phyloP scores from a whole-genome alignment of 2,113 vertebrate genomes.

The Nannobrachium achirus region DNA sequence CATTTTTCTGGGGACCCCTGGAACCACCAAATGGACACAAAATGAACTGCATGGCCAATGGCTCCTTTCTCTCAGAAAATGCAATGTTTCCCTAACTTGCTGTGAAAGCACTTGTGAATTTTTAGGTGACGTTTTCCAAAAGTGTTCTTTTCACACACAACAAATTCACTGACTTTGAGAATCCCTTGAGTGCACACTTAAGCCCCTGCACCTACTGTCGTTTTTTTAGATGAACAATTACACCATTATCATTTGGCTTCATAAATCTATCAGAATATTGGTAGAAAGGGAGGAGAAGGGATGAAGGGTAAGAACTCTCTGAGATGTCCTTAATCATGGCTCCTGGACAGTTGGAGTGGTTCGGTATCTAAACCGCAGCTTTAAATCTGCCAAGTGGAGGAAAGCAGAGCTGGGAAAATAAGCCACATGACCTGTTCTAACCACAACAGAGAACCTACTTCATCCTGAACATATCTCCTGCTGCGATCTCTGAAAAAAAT shows the following conservation, averaged over 20 bases:
- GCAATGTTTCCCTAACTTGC: too few species aligned
- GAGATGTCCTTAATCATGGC: slow-evolving; percentile 56
- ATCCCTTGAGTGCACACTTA: neutral
- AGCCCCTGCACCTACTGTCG: slow-evolving; percentile 41
- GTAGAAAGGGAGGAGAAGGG: slow-evolving; percentile 42
- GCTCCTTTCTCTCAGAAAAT: too few species aligned
- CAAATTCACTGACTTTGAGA: neutral
- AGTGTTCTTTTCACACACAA: neutral
- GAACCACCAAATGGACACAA: too few species aligned
- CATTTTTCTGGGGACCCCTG: neutral
- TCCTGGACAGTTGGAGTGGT: slow-evolving; percentile 49
- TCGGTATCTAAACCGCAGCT: slow-evolving; percentile 48
- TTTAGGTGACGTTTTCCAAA: too few species aligned
- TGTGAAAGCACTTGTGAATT: too few species aligned
- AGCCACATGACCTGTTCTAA: slow-evolving; percentile 23
- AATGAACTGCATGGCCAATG: too few species aligned
- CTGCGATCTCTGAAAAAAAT: too few species aligned
- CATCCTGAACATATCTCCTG: slow-evolving; percentile 24
- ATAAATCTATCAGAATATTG: slow-evolving; percentile 51
- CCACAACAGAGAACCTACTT: slow-evolving; percentile 57
- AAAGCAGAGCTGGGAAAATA: slow-evolving; percentile 40
- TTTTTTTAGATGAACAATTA: slow-evolving; percentile 11
- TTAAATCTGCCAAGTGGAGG: slow-evolving; percentile 68
- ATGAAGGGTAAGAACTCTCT: slow-evolving; percentile 26
- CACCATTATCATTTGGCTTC: slow-evolving; percentile 1